Conservation (phyloP, 2,797 vertebrate species). For the Antrozous pallidus region DNA sequence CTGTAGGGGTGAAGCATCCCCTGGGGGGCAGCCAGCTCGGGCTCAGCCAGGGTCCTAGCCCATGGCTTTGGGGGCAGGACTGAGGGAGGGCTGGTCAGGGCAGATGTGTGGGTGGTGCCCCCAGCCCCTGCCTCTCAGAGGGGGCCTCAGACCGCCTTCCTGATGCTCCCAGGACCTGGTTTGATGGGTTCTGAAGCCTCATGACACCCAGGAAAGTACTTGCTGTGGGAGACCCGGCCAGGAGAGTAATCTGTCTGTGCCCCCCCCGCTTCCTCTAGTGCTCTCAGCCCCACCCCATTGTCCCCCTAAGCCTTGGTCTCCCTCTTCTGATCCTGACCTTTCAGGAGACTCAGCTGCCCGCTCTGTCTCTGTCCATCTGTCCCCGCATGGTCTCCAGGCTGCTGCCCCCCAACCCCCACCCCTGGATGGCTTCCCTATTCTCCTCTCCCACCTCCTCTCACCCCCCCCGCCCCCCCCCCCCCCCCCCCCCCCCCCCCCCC, state of each 20-base stretch:
- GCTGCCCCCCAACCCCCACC: background rate
- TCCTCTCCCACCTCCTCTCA: too few relatives aligned
- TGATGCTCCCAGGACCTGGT: background rate
- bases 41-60: background rate
- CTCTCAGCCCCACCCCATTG: background rate
- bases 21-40: fast-evolving
- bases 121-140: background rate
- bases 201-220: background rate
- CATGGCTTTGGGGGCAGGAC: background rate
- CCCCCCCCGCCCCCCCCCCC: too few relatives aligned
- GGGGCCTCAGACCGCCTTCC: background rate
- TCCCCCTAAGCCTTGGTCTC: background rate
- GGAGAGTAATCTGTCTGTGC: too few relatives aligned
- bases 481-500: background rate
- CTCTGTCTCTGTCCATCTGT: background rate
- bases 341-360: background rate
- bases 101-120: too few relatives aligned
- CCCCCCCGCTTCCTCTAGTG: too few relatives aligned
- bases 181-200: background rate
- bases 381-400: slow-evolving; percentile 12
- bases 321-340: background rate
- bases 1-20: background rate
- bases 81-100: background rate
- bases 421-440: background rate
- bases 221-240: background rate